Evolutionary conservation across 1,140 invertebrate species (phyloP), one percentile per base, ranked within the genome.

Genomic region (Lasioglossum albipes): DNA sequence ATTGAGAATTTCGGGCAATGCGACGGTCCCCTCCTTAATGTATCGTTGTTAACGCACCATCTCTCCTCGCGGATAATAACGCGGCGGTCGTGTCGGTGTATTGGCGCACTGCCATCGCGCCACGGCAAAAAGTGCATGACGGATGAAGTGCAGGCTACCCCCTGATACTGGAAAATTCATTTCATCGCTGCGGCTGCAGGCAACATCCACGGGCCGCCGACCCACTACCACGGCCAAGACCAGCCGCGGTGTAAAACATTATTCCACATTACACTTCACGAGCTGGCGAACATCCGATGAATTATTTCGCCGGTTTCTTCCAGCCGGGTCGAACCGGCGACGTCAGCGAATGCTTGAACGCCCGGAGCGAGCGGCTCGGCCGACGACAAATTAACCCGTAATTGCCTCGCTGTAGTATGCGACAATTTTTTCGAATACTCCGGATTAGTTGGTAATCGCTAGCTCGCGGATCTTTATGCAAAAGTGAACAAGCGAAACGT

Each of bases 181-280:
- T 83, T 79, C 72, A 72, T 75, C 54, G 59, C 42, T 27, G 18
- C 68, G 75, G 72, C 69, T 69, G 49, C 74, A 7, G 65, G 67
- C 61, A 54, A 54, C 68, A 69, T 49, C 62, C 45, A 49, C 45
- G 45, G 45, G 36, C 36, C 45, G 10, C 13, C 45, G 45, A 49
- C 45, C 45, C 45, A 49, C 45, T 45, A 69, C 64, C 42, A 52
- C 49, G 18, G 36, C 61, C 66, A 54, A 68, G 61, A 76, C 62
- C 54, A 69, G 69, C 71, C 68, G 72, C 64, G 36, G 84, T 83
- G 81, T 86, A 86, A 85, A 86, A 85, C 84, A 86, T 86, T 85
- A 86, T 85, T 86, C 84, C 82, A 75, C 84, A 77, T 86, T 86
- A 86, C 76, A 66, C 80, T 85, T 83, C 71, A 59, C 68, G 73